Percentiles rank a stretch among this genome's conserved stretches.
Conservation (phyloP, 2,888 invertebrate genomes). For the Laspeyria flexula region DNA sequence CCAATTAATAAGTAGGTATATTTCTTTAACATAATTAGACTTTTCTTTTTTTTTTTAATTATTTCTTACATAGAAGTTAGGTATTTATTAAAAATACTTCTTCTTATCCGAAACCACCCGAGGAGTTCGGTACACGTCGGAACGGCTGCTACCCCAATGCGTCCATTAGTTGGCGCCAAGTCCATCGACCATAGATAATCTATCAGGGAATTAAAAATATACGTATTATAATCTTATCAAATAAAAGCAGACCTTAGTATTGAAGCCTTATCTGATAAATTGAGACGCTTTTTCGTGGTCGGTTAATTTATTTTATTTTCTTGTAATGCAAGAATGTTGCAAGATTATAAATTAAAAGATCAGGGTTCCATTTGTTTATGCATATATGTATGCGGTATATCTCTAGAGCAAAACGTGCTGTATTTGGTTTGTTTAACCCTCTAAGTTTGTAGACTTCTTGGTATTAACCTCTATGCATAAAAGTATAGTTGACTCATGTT, state of each 20-base stretch:
- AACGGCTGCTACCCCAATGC: constrained; percentile 17
- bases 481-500: too few species aligned
- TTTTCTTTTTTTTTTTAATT: too few species aligned
- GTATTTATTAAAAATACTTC: neutral
- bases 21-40: too few species aligned
- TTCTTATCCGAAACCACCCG: neutral
- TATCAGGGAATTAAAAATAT: constrained; percentile 43
- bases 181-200: constrained; percentile 35
- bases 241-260: constrained; percentile 35
- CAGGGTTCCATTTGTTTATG: neutral
- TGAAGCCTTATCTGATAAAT: constrained; percentile 29
- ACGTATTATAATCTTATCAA: constrained; percentile 40
- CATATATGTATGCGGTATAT: too few species aligned
- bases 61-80: too few species aligned
- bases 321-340: constrained; percentile 10
- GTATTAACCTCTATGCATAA: too few species aligned
- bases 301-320: constrained; percentile 11
- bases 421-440: too few species aligned
- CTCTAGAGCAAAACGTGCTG: too few species aligned
- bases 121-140: neutral
- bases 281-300: constrained; percentile 24
- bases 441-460: too few species aligned
- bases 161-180: constrained; percentile 46
- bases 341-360: constrained; percentile 4
- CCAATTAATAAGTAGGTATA: too few species aligned